phyloP scores from a whole-genome alignment of 1,140 invertebrate species.

The Microplitis demolitor region DNA sequence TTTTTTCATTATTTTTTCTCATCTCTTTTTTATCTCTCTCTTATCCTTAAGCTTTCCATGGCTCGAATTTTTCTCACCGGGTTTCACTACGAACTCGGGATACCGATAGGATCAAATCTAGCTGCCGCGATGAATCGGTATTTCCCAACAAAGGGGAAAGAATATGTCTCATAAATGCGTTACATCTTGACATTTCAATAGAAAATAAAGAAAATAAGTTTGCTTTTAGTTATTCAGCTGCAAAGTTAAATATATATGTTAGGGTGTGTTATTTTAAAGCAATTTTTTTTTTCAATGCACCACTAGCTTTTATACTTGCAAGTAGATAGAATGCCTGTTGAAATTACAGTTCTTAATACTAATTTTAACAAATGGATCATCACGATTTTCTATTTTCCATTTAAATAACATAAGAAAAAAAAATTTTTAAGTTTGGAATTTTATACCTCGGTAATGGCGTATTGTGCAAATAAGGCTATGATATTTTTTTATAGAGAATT shows the following conservation, averaged over 20 bases:
- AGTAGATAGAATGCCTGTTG: background rate
- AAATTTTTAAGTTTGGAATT: too few species aligned
- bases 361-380: background rate
- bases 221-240: slow-evolving; percentile 23
- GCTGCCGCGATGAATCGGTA: slow-evolving; percentile 13
- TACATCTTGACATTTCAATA: background rate
- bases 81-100: slow-evolving; percentile 17
- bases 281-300: background rate
- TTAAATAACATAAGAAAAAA: background rate
- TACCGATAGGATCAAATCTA: slow-evolving; percentile 23
- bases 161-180: background rate
- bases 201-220: slow-evolving; percentile 1
- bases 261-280: too few species aligned
- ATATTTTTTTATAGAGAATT: background rate
- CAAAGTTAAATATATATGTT: background rate
- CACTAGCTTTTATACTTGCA: background rate
- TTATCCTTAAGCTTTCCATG: slow-evolving; percentile 11
- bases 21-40: too few species aligned
- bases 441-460: too few species aligned
- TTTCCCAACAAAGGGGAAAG: slow-evolving; percentile 7
- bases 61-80: slow-evolving; percentile 22
- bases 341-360: background rate
- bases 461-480: too few species aligned
- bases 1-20: background rate
- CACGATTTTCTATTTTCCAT: background rate